Base-by-base conservation (phyloP, 2,888 invertebrate genomes). In the Aethes cnicana region DNA sequence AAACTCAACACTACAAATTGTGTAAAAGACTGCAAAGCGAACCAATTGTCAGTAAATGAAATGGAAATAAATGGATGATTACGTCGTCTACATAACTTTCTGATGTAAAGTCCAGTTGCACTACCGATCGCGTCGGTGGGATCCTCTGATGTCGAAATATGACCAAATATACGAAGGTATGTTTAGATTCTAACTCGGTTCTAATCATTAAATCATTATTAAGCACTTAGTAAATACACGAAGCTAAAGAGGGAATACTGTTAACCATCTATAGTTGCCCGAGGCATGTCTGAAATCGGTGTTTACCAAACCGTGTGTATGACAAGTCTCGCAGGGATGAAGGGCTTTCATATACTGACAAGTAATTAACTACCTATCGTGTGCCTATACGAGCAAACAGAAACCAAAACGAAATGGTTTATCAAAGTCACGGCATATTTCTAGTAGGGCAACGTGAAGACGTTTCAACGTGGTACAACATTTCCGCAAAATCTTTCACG, bases 291-390 rank as follows among this genome's bases (percentile, higher is more conserved):
- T 4, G 16, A 9, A 39, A 17, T 25, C 16, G 8, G 9, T 28
- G 28, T 36, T 21, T 43, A 42, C 9, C 25, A n/a, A 39, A 39
- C 23, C 16, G 25, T n/a, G n/a, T 36, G 17, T 30, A 21, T 23
- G 36, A 30, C 37, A 49, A 43, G 32, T 23, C 35, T 5, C 18
- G 43, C 23, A 16, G 21, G 36, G 36, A 30, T 43, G 36, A 50
- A 36, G 9, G 43, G 52, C 52, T 44, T 52, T 46, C 44, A 52
- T 52, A 36, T 50, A 50, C 46, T 52, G 52, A 46, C 52, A 52
- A 39, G 32, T 52, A 46, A 52, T 52, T 52, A 52, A 46, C 37
- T 46, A 33, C 44, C 25, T 52, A 44, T 43, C 43, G 36, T 41
- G 12, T 41, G 18, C 50, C 25, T 20, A 23, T 41, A 18, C 16